phyloP scores from a whole-genome alignment of 1,140 invertebrate genomes.

The Trichogramma pretiosum region DNA sequence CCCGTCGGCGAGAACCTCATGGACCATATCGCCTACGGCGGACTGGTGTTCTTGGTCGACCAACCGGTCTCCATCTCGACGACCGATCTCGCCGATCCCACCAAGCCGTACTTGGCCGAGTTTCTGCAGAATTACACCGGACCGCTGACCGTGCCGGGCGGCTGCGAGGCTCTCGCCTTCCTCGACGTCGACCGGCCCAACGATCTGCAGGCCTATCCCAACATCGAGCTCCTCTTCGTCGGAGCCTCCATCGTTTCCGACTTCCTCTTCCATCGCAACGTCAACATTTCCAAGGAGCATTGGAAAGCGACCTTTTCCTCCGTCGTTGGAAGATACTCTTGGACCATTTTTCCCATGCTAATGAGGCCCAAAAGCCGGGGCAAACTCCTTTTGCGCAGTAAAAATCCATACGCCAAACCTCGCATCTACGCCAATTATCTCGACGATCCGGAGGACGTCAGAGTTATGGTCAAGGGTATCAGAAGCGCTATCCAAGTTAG shows the following conservation, averaged over 20 bases:
- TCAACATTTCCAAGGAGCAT: conserved; percentile 50
- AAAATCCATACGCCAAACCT: conserved; percentile 64
- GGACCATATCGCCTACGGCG: conserved; percentile 67
- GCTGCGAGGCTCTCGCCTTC: conserved; percentile 70
- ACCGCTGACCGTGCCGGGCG: conserved; percentile 74
- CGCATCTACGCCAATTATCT: conserved; percentile 75
- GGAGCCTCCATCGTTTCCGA: conserved; percentile 48
- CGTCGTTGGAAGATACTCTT: conserved; percentile 47
- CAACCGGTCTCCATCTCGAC: conserved; percentile 33
- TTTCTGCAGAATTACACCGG: conserved; percentile 52
- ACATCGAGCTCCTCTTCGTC: conserved; percentile 65
- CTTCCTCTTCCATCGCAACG: conserved; percentile 44
- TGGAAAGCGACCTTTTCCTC: conserved; percentile 46
- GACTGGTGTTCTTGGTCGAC: conserved; percentile 57
- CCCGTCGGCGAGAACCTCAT: conserved; percentile 69
- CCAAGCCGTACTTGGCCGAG: conserved; percentile 33
- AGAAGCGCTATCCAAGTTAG: conserved; percentile 50
- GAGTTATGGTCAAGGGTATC: conserved; percentile 55
- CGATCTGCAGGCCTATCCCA: conserved; percentile 57
- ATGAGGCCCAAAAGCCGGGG: conserved; percentile 68
- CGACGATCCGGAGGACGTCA: conserved; percentile 53
- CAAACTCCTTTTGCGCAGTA: conserved; percentile 55
- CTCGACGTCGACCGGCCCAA: conserved; percentile 59
- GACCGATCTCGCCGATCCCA: conserved; percentile 16
- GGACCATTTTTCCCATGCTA: conserved; percentile 60